A percentile compares a stretch with the other conserved stretches of the same genome.
Conservation (phyloP, 2,113 vertebrate genomes). For the Atherinomorus stipes region DNA sequence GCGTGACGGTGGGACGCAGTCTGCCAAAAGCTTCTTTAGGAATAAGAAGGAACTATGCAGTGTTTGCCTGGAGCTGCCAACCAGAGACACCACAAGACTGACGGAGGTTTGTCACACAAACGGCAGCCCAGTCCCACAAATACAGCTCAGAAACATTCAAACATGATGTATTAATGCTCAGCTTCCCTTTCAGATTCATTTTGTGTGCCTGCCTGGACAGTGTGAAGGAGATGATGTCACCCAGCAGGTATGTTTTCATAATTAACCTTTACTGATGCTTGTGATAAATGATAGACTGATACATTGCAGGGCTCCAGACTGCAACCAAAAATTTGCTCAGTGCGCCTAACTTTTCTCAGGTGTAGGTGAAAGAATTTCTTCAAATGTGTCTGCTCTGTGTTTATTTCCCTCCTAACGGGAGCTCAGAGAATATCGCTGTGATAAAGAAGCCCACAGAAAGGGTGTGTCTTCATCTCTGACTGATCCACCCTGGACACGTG, state of each 20-base stretch:
- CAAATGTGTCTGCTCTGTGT: no score
- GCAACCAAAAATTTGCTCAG: no score
- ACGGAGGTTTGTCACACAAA: slow-evolving; percentile 86
- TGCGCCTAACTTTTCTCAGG: no score
- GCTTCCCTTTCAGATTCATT: slow-evolving; percentile 85
- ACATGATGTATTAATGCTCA: background rate
- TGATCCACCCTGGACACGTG: no score
- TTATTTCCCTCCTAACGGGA: no score
- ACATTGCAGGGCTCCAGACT: no score
- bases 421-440: no score
- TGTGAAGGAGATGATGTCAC: slow-evolving; percentile 84
- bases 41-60: slow-evolving; percentile 91
- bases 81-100: slow-evolving; percentile 78
- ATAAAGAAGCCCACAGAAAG: no score
- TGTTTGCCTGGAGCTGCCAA: slow-evolving; percentile 83
- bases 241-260: slow-evolving; percentile 83
- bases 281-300: no score
- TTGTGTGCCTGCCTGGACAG: slow-evolving; percentile 87
- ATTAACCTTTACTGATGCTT: background rate
- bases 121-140: background rate
- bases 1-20: slow-evolving; percentile 85
- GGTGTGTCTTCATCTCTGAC: no score
- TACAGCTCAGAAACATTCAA: background rate
- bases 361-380: no score
- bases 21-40: slow-evolving; percentile 89